These are phyloP conservation scores for Amphipoea oculea DNA, from an alignment of 2,888 invertebrate genomes.

Conservation along the genomic window DNA sequence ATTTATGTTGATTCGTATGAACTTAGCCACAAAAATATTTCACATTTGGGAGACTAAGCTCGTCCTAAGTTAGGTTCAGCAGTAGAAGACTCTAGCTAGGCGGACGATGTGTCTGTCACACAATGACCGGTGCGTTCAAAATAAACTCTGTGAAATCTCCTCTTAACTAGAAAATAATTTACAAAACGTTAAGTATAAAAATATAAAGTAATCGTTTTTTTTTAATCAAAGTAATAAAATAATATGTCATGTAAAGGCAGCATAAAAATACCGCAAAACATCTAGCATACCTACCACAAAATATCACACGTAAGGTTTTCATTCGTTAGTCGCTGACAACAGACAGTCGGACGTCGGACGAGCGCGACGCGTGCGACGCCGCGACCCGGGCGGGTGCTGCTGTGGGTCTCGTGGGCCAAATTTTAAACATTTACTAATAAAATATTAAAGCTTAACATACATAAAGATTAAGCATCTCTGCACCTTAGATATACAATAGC, in stretches of 20 bases:
- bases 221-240: constrained; percentile 78
- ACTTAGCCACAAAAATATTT: constrained; percentile 80
- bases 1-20: constrained; percentile 68
- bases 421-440: constrained; percentile 90
- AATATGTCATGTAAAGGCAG: constrained; percentile 81
- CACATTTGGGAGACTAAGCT: constrained; percentile 75
- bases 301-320: constrained; percentile 87
- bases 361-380: constrained; percentile 44
- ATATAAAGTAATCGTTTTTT: constrained; percentile 85
- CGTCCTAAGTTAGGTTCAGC: constrained; percentile 67
- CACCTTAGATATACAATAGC: constrained; percentile 90
- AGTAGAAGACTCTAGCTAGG: constrained; percentile 53
- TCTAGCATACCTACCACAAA: constrained; percentile 86
- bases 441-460: constrained; percentile 91
- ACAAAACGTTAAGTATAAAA: constrained; percentile 88
- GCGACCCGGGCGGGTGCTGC: constrained; percentile 74
- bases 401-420: constrained; percentile 82
- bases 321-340: constrained; percentile 72
- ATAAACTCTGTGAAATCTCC: constrained; percentile 75
- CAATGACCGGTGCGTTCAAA: constrained; percentile 78
- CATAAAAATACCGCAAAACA: constrained; percentile 83
- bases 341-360: constrained; percentile 54
- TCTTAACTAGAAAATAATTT: constrained; percentile 87
- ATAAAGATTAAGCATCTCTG: constrained; percentile 91
- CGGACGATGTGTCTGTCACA: constrained; percentile 71